Evolutionary conservation across 64 coral and sea anemone species (phyloP).

Genomic region (Pocillopora damicornis): DNA sequence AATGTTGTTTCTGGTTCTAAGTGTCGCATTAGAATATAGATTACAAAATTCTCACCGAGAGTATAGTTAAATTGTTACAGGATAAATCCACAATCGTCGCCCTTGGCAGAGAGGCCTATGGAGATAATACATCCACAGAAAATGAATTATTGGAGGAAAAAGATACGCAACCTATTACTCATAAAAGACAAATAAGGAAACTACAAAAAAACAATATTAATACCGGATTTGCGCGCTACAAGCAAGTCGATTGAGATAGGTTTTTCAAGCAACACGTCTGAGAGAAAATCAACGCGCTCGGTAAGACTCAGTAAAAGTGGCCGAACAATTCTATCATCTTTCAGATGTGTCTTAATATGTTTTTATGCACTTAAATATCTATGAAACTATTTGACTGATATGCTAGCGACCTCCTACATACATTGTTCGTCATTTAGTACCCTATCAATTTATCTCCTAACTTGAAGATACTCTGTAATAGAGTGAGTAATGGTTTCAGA

Average conservation of each 20-base stretch:
- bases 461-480: background rate
- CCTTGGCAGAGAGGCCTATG: constrained; percentile 53
- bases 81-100: constrained; percentile 82
- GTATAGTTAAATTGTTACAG: constrained; percentile 64
- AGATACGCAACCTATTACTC: background rate
- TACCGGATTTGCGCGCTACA: background rate
- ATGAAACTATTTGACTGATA: background rate
- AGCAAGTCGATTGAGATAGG: background rate
- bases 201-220: background rate
- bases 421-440: background rate
- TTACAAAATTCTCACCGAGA: constrained; percentile 52
- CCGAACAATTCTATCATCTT: background rate
- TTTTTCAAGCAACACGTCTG: too few relatives aligned
- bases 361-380: constrained; percentile 21
- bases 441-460: background rate
- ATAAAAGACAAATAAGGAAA: background rate
- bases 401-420: background rate
- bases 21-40: background rate
- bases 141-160: background rate
- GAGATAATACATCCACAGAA: background rate
- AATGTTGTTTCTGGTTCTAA: background rate
- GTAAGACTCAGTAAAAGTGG: background rate
- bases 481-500: background rate
- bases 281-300: too few relatives aligned
- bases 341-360: constrained; percentile 2